Conservation (phyloP, 2,797 vertebrate genomes). For the Anniella stebbinsi region DNA sequence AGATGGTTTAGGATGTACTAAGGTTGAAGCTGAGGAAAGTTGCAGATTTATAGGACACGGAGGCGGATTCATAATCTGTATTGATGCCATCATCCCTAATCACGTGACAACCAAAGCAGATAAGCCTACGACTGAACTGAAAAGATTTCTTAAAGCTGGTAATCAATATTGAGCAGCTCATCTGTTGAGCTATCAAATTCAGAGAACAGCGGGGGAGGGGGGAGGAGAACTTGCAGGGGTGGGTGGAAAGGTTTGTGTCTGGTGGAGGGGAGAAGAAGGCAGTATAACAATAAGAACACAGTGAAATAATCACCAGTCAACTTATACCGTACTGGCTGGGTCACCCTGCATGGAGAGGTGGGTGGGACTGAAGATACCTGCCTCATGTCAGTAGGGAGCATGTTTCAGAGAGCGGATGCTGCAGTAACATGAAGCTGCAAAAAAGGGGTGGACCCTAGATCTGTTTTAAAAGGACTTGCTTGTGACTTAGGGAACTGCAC, state of each 20-base stretch:
- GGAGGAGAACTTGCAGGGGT: background rate
- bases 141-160: slow-evolving; percentile 76
- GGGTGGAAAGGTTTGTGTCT: background rate
- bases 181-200: background rate
- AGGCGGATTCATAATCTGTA: slow-evolving; percentile 60
- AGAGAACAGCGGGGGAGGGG: slow-evolving; percentile 5
- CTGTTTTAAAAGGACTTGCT: no score
- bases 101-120: slow-evolving; percentile 69
- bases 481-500: no score
- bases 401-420: no score
- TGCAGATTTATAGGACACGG: slow-evolving; percentile 58
- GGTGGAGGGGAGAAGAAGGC: background rate
- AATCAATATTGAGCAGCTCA: slow-evolving; percentile 71
- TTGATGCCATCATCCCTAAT: slow-evolving; percentile 66
- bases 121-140: slow-evolving; percentile 67
- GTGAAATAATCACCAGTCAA: no score
- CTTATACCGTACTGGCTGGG: no score
- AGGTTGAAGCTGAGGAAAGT: slow-evolving; percentile 60
- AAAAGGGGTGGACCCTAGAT: no score
- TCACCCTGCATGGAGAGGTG: no score
- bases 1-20: slow-evolving; percentile 42
- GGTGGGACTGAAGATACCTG: no score
- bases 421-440: no score
- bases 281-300: no score
- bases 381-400: no score